A percentile compares a stretch with the other conserved stretches of the same genome.
Conservation (phyloP, 2,888 invertebrate genomes). For the Dryococelus australis region DNA sequence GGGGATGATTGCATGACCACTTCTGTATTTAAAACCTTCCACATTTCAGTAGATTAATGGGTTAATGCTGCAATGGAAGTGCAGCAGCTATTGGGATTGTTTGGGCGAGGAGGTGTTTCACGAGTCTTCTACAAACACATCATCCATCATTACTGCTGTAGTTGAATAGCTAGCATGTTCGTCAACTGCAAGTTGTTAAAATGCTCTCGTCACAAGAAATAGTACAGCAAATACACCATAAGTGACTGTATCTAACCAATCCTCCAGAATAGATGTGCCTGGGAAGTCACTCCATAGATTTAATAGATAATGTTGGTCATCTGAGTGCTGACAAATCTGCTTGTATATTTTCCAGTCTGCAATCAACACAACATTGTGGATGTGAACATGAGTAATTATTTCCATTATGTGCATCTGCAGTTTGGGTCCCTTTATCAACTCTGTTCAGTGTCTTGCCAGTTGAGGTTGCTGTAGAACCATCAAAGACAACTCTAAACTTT, state of each 20-base stretch:
- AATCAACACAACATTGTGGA: not conserved
- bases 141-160: not conserved
- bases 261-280: not conserved
- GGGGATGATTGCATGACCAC: not conserved
- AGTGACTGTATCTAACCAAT: not conserved
- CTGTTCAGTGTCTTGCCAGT: not conserved
- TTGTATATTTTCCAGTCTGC: slow-evolving; percentile 7
- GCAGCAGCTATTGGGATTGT: not conserved
- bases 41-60: not conserved
- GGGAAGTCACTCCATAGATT: not conserved
- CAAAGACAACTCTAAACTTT: slow-evolving; percentile 16
- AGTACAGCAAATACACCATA: slow-evolving; percentile 19
- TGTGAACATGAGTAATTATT: not conserved
- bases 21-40: not conserved
- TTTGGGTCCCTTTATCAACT: not conserved
- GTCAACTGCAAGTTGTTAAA: not conserved
- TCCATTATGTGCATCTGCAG: not conserved
- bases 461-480: slow-evolving; percentile 4
- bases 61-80: not conserved
- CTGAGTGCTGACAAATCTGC: not conserved
- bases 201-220: not conserved
- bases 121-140: not conserved
- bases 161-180: not conserved
- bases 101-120: not conserved
- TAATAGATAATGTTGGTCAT: not conserved